phyloP scores from a whole-genome alignment of 2,113 vertebrate species.

The Pteropus alecto region DNA sequence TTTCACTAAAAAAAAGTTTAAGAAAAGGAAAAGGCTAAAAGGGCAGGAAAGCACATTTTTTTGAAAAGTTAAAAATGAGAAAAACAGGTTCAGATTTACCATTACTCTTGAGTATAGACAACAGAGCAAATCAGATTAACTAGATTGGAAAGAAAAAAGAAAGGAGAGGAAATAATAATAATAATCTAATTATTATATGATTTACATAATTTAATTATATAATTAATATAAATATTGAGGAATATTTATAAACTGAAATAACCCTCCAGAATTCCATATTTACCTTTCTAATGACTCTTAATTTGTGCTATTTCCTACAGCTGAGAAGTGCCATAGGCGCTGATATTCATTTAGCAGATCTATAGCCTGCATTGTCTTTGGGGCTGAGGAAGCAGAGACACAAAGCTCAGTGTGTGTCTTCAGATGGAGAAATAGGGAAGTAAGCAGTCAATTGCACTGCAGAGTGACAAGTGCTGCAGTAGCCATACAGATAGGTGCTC shows the following conservation, averaged over 20 bases:
- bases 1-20: slow-evolving; percentile 28
- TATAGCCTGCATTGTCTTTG: not conserved
- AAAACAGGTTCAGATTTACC: not conserved
- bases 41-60: not conserved
- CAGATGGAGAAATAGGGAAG: not conserved
- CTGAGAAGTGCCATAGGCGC: not conserved
- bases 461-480: not conserved
- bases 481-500: not conserved
- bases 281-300: not conserved
- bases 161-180: not conserved
- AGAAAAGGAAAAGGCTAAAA: slow-evolving; percentile 7
- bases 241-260: slow-evolving; percentile 20
- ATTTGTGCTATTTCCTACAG: not conserved
- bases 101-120: not conserved
- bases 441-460: not conserved
- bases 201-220: too few species aligned
- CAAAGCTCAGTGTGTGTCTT: not conserved
- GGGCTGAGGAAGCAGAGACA: not conserved
- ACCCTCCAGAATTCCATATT: not conserved
- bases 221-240: too few species aligned
- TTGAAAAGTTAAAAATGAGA: slow-evolving; percentile 36
- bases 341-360: not conserved
- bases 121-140: not conserved
- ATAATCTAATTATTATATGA: not conserved
- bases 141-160: slow-evolving; percentile 12